These are phyloP conservation scores for Sebastes variabilis DNA, from an alignment of 2,797 vertebrate genomes.

Conservation along the genomic window DNA sequence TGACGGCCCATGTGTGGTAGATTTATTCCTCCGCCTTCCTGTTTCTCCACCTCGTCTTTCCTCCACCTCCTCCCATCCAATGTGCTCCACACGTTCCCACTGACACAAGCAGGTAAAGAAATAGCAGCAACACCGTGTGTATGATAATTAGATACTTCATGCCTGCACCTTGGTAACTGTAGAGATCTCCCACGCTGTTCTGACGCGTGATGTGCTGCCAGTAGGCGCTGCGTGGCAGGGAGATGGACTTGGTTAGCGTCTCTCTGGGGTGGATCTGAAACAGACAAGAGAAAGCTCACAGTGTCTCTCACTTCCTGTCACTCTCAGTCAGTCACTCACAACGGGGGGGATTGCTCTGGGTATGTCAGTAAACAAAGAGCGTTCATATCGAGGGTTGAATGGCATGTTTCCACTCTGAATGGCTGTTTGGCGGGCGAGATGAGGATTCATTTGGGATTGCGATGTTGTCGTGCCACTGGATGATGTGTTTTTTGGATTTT, in stretches of 20 bases:
- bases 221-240: constrained; percentile 96
- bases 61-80: not conserved
- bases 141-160: constrained; percentile 48
- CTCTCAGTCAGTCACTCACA: constrained; percentile 41
- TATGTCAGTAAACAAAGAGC: constrained; percentile 35
- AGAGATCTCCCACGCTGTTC: constrained; percentile 97
- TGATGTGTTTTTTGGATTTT: not conserved
- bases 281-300: constrained; percentile 33
- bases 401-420: constrained; percentile 15
- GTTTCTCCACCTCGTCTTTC: not conserved
- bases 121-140: not conserved
- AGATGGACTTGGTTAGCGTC: constrained; percentile 94
- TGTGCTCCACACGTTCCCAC: not conserved
- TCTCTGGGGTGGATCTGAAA: constrained; percentile 93
- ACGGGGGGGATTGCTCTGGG: constrained; percentile 10
- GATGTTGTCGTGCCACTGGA: not conserved
- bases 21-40: not conserved
- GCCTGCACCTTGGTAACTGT: constrained; percentile 95
- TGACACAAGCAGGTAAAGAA: constrained; percentile 30
- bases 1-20: too few species aligned
- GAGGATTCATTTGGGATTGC: constrained; percentile 22
- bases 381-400: constrained; percentile 4
- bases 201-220: constrained; percentile 99
- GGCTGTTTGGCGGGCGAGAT: constrained; percentile 16
- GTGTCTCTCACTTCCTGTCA: not conserved